Evolutionary conservation across 2,113 vertebrate genomes (phyloP).

Genomic region (Upupa epops): DNA sequence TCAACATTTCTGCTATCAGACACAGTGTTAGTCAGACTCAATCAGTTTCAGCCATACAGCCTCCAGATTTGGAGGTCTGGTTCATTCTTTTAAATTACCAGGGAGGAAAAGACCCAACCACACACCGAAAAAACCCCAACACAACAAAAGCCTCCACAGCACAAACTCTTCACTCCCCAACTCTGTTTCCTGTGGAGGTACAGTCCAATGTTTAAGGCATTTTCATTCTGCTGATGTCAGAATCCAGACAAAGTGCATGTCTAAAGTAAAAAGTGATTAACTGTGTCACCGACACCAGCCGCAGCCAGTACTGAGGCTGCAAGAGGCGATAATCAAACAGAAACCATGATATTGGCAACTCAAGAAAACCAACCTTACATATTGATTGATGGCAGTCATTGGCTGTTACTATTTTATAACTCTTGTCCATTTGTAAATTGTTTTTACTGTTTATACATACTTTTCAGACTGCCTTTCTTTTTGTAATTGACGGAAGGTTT

Average conservation of each 20-base stretch:
- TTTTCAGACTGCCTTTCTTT: slow-evolving; percentile 99
- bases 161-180: background rate
- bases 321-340: background rate
- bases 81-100: background rate
- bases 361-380: background rate
- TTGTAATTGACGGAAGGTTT: slow-evolving; percentile 91
- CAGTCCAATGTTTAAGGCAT: background rate
- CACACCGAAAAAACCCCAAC: no score
- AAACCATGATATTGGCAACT: slow-evolving; percentile 21
- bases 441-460: slow-evolving; percentile 99
- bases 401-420: slow-evolving; percentile 92
- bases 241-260: background rate
- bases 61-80: background rate
- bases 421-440: slow-evolving; percentile 97
- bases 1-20: background rate
- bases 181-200: background rate
- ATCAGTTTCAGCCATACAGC: background rate
- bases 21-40: background rate
- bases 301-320: background rate
- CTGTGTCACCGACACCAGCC: background rate
- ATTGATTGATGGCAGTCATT: slow-evolving; percentile 60
- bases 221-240: background rate
- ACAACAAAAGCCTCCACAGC: no score
- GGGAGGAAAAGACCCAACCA: background rate
- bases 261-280: background rate